Evolutionary conservation across 2,113 vertebrate genomes (phyloP).

Genomic region (Hucho hucho): DNA sequence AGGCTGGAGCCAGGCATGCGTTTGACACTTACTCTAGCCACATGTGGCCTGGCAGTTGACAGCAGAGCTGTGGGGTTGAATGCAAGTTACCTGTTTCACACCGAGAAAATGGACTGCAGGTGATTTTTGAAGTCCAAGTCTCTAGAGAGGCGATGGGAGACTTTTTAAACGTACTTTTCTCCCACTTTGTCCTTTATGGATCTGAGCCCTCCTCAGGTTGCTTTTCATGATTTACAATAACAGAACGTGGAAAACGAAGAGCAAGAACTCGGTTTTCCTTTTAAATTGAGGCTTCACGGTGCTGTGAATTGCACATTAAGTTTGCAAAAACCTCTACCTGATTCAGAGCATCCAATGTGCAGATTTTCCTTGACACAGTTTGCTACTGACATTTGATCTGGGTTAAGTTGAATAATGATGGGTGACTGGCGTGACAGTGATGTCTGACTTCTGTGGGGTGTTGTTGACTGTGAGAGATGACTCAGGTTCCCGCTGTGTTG

Average conservation of each 20-base stretch:
- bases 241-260: too few relatives aligned
- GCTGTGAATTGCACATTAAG: background rate
- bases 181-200: background rate
- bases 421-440: background rate
- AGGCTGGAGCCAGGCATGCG: slow-evolving; percentile 29
- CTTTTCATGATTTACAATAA: too few relatives aligned
- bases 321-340: background rate
- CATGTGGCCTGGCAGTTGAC: slow-evolving; percentile 47
- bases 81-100: slow-evolving; percentile 46
- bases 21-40: slow-evolving; percentile 60
- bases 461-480: background rate
- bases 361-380: background rate
- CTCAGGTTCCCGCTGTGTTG: slow-evolving; percentile 1
- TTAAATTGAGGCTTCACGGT: background rate
- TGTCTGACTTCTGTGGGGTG: background rate
- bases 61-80: slow-evolving; percentile 45
- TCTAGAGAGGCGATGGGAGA: slow-evolving; percentile 26
- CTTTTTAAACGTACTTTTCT: slow-evolving; percentile 13
- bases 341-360: background rate
- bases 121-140: slow-evolving; percentile 39
- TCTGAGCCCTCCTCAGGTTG: background rate
- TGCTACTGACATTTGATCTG: slow-evolving; percentile 2
- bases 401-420: slow-evolving; percentile 1
- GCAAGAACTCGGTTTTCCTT: background rate
- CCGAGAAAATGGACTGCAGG: slow-evolving; percentile 56